Conservation (phyloP, 2,888 invertebrate species). For the Tiphia femorata region DNA sequence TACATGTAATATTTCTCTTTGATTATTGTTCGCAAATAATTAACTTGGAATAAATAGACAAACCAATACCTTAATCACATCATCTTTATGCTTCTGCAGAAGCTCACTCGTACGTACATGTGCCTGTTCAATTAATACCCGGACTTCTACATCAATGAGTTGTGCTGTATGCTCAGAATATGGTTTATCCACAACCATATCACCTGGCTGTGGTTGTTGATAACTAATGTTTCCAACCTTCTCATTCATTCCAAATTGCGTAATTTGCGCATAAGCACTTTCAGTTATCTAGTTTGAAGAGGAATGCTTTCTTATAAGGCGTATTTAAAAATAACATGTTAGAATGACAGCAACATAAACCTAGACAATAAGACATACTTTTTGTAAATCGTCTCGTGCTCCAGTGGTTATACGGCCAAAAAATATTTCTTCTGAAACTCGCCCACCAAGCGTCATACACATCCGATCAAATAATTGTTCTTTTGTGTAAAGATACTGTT, state of each 20-base stretch:
- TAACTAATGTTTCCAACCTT: slow-evolving; percentile 98
- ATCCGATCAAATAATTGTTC: slow-evolving; percentile 97
- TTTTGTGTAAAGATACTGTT: slow-evolving; percentile 96
- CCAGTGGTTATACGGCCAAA: slow-evolving; percentile 97
- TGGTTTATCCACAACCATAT: slow-evolving; percentile 94
- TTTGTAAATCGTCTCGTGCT: slow-evolving; percentile 98
- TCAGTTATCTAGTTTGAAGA: slow-evolving; percentile 77
- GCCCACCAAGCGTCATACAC: slow-evolving; percentile 99
- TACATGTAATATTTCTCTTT: neutral
- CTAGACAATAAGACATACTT: slow-evolving; percentile 74
- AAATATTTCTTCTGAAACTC: slow-evolving; percentile 97
- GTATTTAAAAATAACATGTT: too few species aligned
- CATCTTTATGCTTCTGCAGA: slow-evolving; percentile 82
- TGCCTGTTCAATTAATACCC: slow-evolving; percentile 81
- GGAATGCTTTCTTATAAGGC: too few species aligned
- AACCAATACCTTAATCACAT: slow-evolving; percentile 82
- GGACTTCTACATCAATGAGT: slow-evolving; percentile 93
- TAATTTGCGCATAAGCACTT: slow-evolving; percentile 97
- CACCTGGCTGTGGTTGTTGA: slow-evolving; percentile 93
- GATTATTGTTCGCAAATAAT: neutral
- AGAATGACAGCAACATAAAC: too few species aligned
- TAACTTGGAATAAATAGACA: neutral
- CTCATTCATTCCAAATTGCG: slow-evolving; percentile 97
- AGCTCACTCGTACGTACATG: slow-evolving; percentile 85
- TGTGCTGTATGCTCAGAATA: slow-evolving; percentile 98